A percentile compares a stretch with the other conserved stretches of the same genome.
phyloP scores from a whole-genome alignment of 2,113 vertebrate species.

The Passer montanus region DNA sequence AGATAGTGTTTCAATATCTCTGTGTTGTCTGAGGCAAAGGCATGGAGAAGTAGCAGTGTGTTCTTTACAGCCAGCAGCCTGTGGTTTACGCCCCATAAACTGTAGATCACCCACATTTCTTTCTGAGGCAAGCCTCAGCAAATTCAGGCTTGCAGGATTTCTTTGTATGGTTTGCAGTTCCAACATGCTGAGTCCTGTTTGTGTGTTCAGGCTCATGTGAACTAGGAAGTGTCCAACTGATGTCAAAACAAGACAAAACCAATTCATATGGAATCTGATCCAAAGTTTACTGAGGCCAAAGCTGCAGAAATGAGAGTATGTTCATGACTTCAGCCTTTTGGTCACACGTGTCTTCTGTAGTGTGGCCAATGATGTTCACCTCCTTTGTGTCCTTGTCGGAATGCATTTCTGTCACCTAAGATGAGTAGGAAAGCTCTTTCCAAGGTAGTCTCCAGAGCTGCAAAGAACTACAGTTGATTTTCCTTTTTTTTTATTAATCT shows the following conservation, averaged over 20 bases:
- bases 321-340: neutral
- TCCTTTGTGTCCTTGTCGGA: neutral
- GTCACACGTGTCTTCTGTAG: neutral
- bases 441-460: neutral
- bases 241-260: slow-evolving; percentile 12
- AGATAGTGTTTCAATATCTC: neutral
- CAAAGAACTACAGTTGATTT: neutral
- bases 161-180: neutral
- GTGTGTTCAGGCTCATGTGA: neutral
- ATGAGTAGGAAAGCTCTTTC: neutral
- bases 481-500: neutral
- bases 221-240: slow-evolving; percentile 12
- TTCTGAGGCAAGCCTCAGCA: slow-evolving; percentile 32
- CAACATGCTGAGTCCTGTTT: neutral
- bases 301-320: neutral
- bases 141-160: slow-evolving; percentile 6
- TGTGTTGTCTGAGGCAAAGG: neutral
- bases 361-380: rapidly evolving
- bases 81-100: neutral
- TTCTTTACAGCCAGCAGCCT: neutral
- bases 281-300: neutral
- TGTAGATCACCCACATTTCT: neutral
- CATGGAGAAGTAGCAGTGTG: neutral
- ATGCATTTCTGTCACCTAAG: neutral
- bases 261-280: neutral